Conservation (phyloP, 2,888 invertebrate species). For the Matsumyia berberina region DNA sequence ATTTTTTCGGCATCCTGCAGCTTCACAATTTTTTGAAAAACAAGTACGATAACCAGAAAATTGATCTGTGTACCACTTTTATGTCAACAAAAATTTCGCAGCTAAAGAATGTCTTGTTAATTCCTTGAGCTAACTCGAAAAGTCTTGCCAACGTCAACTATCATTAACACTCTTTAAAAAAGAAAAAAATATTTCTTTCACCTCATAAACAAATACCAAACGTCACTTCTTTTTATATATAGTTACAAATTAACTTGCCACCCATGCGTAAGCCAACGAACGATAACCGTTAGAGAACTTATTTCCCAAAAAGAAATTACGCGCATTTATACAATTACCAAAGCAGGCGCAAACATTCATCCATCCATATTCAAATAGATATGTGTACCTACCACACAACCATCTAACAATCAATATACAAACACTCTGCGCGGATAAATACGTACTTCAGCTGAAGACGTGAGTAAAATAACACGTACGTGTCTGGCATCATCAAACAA, state of each 20-base stretch:
- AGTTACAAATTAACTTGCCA: slow-evolving; percentile 12
- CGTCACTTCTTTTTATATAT: slow-evolving; percentile 23
- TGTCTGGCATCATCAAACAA: slow-evolving; percentile 60
- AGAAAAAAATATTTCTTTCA: slow-evolving; percentile 21
- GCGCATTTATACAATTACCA: slow-evolving; percentile 68
- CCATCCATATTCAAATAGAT: slow-evolving; percentile 71
- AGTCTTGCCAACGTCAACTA: slow-evolving; percentile 10
- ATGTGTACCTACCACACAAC: slow-evolving; percentile 19
- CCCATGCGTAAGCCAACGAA: slow-evolving; percentile 17
- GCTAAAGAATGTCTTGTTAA: neutral
- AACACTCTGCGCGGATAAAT: slow-evolving; percentile 71
- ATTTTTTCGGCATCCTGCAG: too few species aligned
- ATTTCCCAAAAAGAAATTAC: slow-evolving; percentile 37
- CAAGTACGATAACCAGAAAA: too few species aligned
- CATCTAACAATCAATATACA: slow-evolving; percentile 67
- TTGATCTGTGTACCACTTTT: neutral
- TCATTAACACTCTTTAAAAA: slow-evolving; percentile 20
- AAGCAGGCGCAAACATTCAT: slow-evolving; percentile 63
- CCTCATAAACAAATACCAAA: slow-evolving; percentile 15
- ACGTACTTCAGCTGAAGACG: slow-evolving; percentile 71
- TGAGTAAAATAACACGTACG: slow-evolving; percentile 75
- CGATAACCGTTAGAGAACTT: slow-evolving; percentile 56
- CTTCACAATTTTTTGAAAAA: too few species aligned
- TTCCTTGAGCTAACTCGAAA: slow-evolving; percentile 1
- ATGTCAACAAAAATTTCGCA: neutral